Base-by-base conservation (phyloP, 2,113 vertebrate species). In the Poicephalus gulielmi region DNA sequence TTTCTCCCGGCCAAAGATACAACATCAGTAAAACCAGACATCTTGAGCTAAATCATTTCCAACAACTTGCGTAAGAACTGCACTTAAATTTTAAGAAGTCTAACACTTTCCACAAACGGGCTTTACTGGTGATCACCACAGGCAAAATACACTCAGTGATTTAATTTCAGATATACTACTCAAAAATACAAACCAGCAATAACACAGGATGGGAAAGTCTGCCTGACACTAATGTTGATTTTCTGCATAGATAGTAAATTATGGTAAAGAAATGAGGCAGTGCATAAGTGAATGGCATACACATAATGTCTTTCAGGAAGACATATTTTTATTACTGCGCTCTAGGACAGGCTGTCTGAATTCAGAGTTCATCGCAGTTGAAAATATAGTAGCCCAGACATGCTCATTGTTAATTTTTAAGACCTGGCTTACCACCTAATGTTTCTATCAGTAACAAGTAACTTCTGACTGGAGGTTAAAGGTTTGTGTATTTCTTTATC, bases 271-370 rank as follows among this genome's bases (percentile, higher is more conserved):
- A 95, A 67, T 63, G 81, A 97, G 37, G 86, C 82, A 85, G 84
- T 2, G 20, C 73, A 83, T 7, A 53, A 91, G 68, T 52, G 50
- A 96, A 78, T n/a, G 50, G 88, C 85, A 85, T 67, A 55, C 10
- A 87, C 82, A 75, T 49, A 46, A 80, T 24, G 63, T 70, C 95
- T 93, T 97, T 96, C 94, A 96, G 90, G 88, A 97, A 97, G 88
- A 97, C 44, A 23, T 81, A 95, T 94, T 96, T 97, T 96, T 97
- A 97, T 90, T 90, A 81, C 94, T 85, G 68, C 0, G 3, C 95
- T 92, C 27, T 67, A 96, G 81, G 93, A 94, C 75, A 95, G 86
- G 17, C 64, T 86, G 85, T 85, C 13, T 75, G 94, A 96, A 96
- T 83, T 76, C 68, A 83, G 88, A 96, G 74, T 91, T 93, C 90